Evolutionary conservation across 1,140 invertebrate species (phyloP), one percentile per base, ranked within the genome.

Genomic region (Pachypeltis micranthus): DNA sequence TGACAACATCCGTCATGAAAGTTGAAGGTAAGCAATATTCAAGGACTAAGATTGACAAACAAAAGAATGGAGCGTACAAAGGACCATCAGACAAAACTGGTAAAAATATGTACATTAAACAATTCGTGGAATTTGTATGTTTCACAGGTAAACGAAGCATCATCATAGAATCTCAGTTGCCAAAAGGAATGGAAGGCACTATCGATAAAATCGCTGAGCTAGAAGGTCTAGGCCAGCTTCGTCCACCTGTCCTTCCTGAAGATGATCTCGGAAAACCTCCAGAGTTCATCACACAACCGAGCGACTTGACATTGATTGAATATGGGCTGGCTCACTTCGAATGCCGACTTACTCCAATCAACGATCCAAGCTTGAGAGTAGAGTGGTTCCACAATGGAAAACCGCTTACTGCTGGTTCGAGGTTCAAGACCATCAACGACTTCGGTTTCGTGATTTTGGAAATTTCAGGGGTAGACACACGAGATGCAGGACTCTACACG

Each of bases 361-460:
- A 91, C 69, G 93, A 96, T 76, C 87, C 90, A 0, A 91, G 87
- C 63, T 88, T 96, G 86, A 81, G 86, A 67, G 91, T 97, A 16
- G 93, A 96, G 76, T 97, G 93, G 93, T 96, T 86, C 82, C 92
- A 96, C 68, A 95, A 97, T 74, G 93, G 93, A 29, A 92, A 94
- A 77, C 82, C 91, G 10, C 77, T 96, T 51, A 83, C 87, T 69
- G 84, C 88, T 64, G 91, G 91, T 55, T 91, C 89, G 7, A 82
- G 91, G 73, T 85, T 93, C 61, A 93, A 93, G 72, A 93, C 89
- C 0, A 93, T 93, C 63, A 91, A 91, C 68, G 91, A 96, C 71
- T 95, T 95, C 76, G 92, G 92, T 27, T 94, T 92, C 70, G 91
- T 95, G 1, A 94, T 94, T 69, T 76, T 96, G 51, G 91, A 95